Evolutionary conservation across 1,140 invertebrate species (phyloP).

Genomic region (fruit fly (Drosophila melanogaster)): Release_6_plus_ISO1_MT NT_033777.3:19271501-19272000

Average conservation of each 20-base stretch:
- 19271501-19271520: constrained; percentile 13
- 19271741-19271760: not conserved
- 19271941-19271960: constrained; percentile 16
- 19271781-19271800: not conserved
- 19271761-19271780: not conserved
- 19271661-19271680: constrained; percentile 59
- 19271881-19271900: too few species aligned
- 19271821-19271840: too few species aligned
- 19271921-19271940: constrained; percentile 2
- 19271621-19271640: constrained; percentile 46
- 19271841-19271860: too few species aligned
- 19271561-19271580: constrained; percentile 59
- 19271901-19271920: too few species aligned
- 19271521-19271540: constrained; percentile 44
- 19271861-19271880: too few species aligned
- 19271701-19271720: constrained; percentile 10
- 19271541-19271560: constrained; percentile 53
- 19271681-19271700: constrained; percentile 33
- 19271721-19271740: constrained; percentile 6
- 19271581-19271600: constrained; percentile 41
- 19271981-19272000: constrained; percentile 1
- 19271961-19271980: constrained; percentile 39
- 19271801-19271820: not conserved
- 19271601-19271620: constrained; percentile 39
- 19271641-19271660: constrained; percentile 51